phyloP scores from a whole-genome alignment of 2,113 vertebrate genomes.

The Anolis sagrei region DNA sequence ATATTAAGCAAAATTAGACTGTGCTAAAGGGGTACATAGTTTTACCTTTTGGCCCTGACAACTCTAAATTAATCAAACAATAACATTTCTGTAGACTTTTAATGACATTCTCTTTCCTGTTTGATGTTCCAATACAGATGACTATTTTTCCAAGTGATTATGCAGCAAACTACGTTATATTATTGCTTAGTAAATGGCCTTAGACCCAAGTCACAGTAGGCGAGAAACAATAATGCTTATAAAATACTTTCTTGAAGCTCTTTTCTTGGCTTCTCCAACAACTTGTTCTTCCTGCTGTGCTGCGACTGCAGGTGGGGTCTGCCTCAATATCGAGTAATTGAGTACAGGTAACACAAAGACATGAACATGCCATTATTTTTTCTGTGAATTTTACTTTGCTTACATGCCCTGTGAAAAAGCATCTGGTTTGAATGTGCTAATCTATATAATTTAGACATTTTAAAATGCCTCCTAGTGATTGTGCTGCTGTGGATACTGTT shows the following conservation, averaged over 20 bases:
- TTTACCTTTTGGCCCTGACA: too few species aligned
- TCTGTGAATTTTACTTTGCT: slow-evolving; percentile 29
- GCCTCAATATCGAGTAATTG: slow-evolving; percentile 54
- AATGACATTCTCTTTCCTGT: too few species aligned
- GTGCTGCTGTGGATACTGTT: slow-evolving; percentile 33
- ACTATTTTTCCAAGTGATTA: neutral
- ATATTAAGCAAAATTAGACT: too few species aligned
- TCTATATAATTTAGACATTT: slow-evolving; percentile 41
- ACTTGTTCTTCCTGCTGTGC: slow-evolving; percentile 14
- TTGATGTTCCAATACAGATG: neutral
- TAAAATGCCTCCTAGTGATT: slow-evolving; percentile 14
- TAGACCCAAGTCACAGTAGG: neutral
- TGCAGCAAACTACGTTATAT: neutral
- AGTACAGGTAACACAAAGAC: slow-evolving; percentile 34
- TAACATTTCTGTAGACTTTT: neutral
- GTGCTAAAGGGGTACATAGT: too few species aligned
- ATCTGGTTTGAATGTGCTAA: slow-evolving; percentile 30
- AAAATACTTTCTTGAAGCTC: neutral
- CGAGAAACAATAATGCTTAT: slow-evolving; percentile 16
- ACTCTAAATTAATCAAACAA: neutral
- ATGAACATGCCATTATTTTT: slow-evolving; percentile 53
- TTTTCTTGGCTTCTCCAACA: neutral
- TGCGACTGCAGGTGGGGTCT: slow-evolving; percentile 18
- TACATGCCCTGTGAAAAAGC: slow-evolving; percentile 36
- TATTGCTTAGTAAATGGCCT: neutral